phyloP scores from a whole-genome alignment of 2,888 invertebrate species.

The Silvanus unidentatus region DNA sequence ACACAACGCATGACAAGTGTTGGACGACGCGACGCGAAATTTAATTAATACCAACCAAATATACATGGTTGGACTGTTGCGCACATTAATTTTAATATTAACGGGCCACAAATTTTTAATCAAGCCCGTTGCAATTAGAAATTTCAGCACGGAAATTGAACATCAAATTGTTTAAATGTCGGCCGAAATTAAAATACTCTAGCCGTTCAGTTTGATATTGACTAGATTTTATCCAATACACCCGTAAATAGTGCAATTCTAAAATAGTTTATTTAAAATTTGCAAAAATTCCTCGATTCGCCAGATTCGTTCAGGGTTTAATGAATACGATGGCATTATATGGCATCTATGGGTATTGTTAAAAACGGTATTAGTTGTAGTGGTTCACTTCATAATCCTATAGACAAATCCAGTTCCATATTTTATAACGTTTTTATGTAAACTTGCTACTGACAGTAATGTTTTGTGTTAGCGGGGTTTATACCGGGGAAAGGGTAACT shows the following conservation, averaged over 20 bases:
- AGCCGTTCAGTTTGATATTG: constrained; percentile 12
- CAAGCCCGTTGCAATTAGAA: constrained; percentile 36
- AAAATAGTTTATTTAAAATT: neutral
- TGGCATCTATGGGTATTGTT: too few relatives aligned
- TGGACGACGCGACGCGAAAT: constrained; percentile 31
- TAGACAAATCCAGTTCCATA: constrained; percentile 38
- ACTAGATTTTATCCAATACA: constrained; percentile 2
- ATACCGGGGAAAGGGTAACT: constrained; percentile 43
- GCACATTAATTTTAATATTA: constrained; percentile 40
- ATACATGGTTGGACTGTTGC: constrained; percentile 30
- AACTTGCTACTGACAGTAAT: constrained; percentile 46
- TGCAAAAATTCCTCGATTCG: too few relatives aligned
- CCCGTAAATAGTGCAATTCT: too few relatives aligned
- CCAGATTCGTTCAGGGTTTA: too few relatives aligned
- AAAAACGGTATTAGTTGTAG: too few relatives aligned
- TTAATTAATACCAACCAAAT: constrained; percentile 37
- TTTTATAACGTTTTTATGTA: constrained; percentile 45
- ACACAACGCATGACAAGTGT: constrained; percentile 40
- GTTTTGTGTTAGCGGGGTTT: constrained; percentile 18
- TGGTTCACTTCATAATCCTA: constrained; percentile 26
- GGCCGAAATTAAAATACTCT: constrained; percentile 26
- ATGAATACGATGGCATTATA: too few relatives aligned
- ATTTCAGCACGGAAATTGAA: constrained; percentile 33
- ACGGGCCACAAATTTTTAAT: constrained; percentile 41
- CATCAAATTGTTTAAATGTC: constrained; percentile 34